phyloP scores from a whole-genome alignment of 2,797 vertebrate species.

The Rhinogobio ventralis region DNA sequence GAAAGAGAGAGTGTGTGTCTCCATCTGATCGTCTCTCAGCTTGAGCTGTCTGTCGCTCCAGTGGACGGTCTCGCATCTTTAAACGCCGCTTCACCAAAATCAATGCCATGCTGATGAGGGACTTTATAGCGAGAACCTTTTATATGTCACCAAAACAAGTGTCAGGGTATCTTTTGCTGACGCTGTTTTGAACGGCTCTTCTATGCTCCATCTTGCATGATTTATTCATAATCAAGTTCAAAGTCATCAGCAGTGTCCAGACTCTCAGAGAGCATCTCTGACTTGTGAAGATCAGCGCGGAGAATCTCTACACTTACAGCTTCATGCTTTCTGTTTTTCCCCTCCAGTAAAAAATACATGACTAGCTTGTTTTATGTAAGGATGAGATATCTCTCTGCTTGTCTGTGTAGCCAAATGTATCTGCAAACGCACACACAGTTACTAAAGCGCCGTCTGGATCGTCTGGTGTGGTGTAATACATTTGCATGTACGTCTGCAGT shows the following conservation, averaged over 20 bases:
- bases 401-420: conserved; percentile 17
- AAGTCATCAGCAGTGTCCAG: background rate
- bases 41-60: conserved; percentile 17
- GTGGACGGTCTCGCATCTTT: background rate
- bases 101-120: background rate
- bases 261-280: background rate
- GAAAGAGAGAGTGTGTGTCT: conserved; percentile 26
- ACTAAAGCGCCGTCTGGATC: conserved; percentile 27
- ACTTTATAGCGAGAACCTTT: background rate
- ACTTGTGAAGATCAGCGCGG: background rate
- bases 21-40: conserved; percentile 21
- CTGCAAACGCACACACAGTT: background rate
- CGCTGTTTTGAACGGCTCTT: background rate
- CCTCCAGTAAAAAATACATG: background rate
- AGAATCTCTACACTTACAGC: background rate
- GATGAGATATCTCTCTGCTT: conserved; percentile 27
- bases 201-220: background rate
- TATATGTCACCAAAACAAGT: background rate
- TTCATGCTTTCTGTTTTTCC: background rate
- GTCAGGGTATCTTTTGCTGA: background rate
- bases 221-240: conserved; percentile 18
- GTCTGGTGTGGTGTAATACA: conserved; percentile 32
- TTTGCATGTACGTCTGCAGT: background rate
- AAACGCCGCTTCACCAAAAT: background rate
- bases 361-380: conserved; percentile 20